phyloP scores from a whole-genome alignment of 1,140 invertebrate genomes.

The Meloidogyne chitwoodi region DNA sequence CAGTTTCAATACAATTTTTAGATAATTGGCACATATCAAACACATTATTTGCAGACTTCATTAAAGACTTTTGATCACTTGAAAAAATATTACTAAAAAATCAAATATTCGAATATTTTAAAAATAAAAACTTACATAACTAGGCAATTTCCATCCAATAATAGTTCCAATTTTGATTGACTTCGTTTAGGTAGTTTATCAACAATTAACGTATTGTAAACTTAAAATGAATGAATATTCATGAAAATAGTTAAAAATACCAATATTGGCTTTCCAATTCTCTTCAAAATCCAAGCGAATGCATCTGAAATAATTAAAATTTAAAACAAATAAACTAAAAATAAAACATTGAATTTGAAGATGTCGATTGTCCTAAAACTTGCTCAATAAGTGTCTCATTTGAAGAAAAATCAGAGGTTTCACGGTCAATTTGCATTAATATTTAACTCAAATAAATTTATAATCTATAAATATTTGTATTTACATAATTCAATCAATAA shows the following conservation, averaged over 20 bases:
- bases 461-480: no score
- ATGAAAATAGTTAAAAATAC: neutral
- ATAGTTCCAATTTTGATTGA: conserved; percentile 2
- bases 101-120: neutral
- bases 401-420: neutral
- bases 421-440: conserved; percentile 14
- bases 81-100: conserved; percentile 23
- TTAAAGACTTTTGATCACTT: conserved; percentile 20
- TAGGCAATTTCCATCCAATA: conserved; percentile 6
- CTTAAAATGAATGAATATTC: neutral
- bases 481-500: no score
- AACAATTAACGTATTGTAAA: conserved; percentile 27
- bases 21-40: conserved; percentile 27
- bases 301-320: neutral
- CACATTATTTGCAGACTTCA: conserved; percentile 21
- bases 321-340: conserved; percentile 2
- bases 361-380: neutral
- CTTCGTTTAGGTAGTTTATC: conserved; percentile 32
- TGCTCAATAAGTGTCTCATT: neutral
- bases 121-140: conserved; percentile 16
- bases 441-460: no score
- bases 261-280: conserved; percentile 3
- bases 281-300: conserved; percentile 4
- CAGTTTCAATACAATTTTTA: conserved; percentile 12
- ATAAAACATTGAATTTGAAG: neutral